Conservation (phyloP, 2,888 invertebrate genomes). For the Euproctis similis region DNA sequence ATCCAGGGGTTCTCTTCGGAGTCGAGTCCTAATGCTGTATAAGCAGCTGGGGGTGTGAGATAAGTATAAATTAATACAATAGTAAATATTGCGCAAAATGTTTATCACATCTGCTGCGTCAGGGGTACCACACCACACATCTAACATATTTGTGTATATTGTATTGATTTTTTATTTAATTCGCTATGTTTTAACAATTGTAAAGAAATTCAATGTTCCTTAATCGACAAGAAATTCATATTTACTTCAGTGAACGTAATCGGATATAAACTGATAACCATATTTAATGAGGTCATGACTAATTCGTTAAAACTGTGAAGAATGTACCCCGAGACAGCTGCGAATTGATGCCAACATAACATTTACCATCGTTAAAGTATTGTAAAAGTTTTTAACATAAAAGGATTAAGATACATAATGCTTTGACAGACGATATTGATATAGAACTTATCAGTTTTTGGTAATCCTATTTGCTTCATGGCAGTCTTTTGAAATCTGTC, state of each 20-base stretch:
- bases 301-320: conserved; percentile 54
- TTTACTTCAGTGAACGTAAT: conserved; percentile 7
- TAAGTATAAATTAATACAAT: no score
- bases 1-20: no score
- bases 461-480: conserved; percentile 64
- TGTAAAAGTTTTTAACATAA: conserved; percentile 12
- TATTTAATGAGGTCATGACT: conserved; percentile 55
- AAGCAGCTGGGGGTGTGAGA: no score
- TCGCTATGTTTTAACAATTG: no score
- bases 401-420: conserved; percentile 37
- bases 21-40: no score
- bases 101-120: no score
- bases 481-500: conserved; percentile 66
- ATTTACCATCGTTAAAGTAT: conserved; percentile 27
- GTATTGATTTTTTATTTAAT: no score
- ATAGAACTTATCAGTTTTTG: conserved; percentile 49
- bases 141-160: no score
- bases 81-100: no score
- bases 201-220: no score
- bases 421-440: conserved; percentile 33
- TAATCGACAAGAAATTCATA: no score
- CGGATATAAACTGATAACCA: conserved; percentile 19
- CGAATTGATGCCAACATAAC: conserved; percentile 29
- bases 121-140: no score
- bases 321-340: conserved; percentile 44